Base-by-base conservation (phyloP, 1,140 invertebrate species). In the Centruroides vittatus region DNA sequence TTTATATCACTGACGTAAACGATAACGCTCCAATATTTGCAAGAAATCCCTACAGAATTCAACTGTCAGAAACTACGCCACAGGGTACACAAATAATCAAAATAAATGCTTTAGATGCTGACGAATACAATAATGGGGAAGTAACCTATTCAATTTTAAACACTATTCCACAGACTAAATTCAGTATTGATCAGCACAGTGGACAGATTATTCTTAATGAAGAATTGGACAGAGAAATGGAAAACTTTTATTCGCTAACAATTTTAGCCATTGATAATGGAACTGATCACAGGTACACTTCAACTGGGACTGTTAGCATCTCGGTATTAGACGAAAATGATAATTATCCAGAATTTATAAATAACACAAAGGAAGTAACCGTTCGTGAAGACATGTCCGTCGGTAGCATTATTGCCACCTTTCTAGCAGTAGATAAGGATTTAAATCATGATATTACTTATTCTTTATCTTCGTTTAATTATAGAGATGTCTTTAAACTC, bases 1-100 rank as follows among this genome's bases (percentile, higher is more conserved):
- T 98, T 4, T 82, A 88, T 51, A 82, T 94, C 5, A 71, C 91
- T 11, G 93, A 98, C 74, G 91, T 92, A 74, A 98, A 98, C 74
- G 95, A 98, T 73, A 93, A 94, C 70, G 80, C 82, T 0, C 93
- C 93, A 0, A 78, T 83, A 62, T 93, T 94, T 68, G 5, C 34
- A 5, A n/a, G 55, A 5, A 56, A 12, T n/a, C 55, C 90, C 11
- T 56, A 56, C 11, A n/a, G 34, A n/a, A 56, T 35, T 47, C 11
- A 12, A 5, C 5, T 56, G 5, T 56, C 55, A 5, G 55, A 56
- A 56, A 35, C 7, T n/a, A 35, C 55, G n/a, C 35, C 11, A 49
- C n/a, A 5, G 46, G 12, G 34, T 5, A 56, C 55, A n/a, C 55
- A 88, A 66, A 78, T 94, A 23, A n/a, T 56, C 12, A n/a, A 90